Conservation (phyloP, 2,888 invertebrate species). For the Tipula helvola region DNA sequence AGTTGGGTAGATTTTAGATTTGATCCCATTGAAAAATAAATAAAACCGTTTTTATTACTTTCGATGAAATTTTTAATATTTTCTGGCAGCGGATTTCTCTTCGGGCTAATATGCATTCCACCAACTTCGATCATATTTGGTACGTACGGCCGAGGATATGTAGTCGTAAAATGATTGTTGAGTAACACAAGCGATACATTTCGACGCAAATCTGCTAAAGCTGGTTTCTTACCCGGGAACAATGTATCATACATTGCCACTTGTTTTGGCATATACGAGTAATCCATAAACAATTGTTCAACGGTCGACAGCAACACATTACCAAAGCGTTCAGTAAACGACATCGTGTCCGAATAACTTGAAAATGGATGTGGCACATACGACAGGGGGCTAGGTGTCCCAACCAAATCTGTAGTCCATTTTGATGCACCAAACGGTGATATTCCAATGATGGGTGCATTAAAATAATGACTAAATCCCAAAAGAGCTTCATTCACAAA, state of each 20-base stretch:
- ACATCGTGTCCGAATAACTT: slow-evolving; percentile 30
- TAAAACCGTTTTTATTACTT: not conserved
- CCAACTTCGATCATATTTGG: slow-evolving; percentile 35
- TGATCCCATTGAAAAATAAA: not conserved
- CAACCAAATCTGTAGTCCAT: slow-evolving; percentile 17
- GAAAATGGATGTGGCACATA: slow-evolving; percentile 27
- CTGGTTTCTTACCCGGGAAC: slow-evolving; percentile 24
- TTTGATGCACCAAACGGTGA: slow-evolving; percentile 21
- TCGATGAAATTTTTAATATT: not conserved
- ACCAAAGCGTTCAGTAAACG: slow-evolving; percentile 24
- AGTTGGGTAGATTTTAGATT: not conserved
- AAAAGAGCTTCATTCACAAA: slow-evolving; percentile 30
- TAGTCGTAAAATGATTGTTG: slow-evolving; percentile 30
- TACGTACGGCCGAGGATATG: slow-evolving; percentile 29
- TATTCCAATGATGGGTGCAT: slow-evolving; percentile 22
- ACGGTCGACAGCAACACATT: slow-evolving; percentile 10
- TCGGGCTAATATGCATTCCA: slow-evolving; percentile 30
- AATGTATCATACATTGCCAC: slow-evolving; percentile 22
- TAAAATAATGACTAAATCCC: slow-evolving; percentile 22
- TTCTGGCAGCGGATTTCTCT: slow-evolving; percentile 24
- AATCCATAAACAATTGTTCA: slow-evolving; percentile 21
- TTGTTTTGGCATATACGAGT: slow-evolving; percentile 27
- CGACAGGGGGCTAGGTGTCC: slow-evolving; percentile 29
- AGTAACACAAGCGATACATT: slow-evolving; percentile 27
- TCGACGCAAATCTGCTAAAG: slow-evolving; percentile 21